Evolutionary conservation across 2,888 invertebrate species (phyloP), one percentile per base, ranked within the genome.

Genomic region (Sisyra terminalis): DNA sequence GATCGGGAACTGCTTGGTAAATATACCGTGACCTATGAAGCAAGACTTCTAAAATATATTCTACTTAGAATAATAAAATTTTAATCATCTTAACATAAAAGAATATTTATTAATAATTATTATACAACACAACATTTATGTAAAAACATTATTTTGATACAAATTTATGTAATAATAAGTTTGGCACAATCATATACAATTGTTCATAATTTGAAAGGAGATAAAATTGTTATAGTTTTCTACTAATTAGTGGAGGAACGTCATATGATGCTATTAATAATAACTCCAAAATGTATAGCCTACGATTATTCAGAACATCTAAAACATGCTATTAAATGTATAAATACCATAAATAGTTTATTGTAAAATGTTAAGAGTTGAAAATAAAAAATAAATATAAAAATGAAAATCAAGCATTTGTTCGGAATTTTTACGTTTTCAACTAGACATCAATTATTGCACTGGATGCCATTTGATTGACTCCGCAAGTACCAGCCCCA

Each of bases 401-500:
- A 34, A 32, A 34, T 34, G 8, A 14, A 14, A n/a, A 7, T 34
- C 15, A 11, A 14, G 15, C 15, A 34, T 29, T 15, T 36, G 40
- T 39, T 29, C 30, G 9, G 29, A 14, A 13, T 35, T 17, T 32
- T 30, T 18, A n/a, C 7, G 10, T 15, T 31, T 45, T 55, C 51
- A 63, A 48, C 51, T 58, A 40, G 34, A 24, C 34, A 9, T 16
- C 34, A 14, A 81, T 66, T 44, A 86, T 63, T 36, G 92, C 83
- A 46, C 90, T 90, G 43, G 89, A 82, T 14, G 89, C 86, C 82
- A 88, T 89, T 58, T 75, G 70, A 62, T 90, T 89, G 47, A 98
- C 67, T 37, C 97, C 97, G 59, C 97, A 93, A 1, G 89, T 87
- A 45, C 96, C 93, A 57, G 86, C 90, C 9, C 97, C 97, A 45